phyloP scores from a whole-genome alignment of 2,888 invertebrate species.

The Rhopalosiphum nymphaeae region DNA sequence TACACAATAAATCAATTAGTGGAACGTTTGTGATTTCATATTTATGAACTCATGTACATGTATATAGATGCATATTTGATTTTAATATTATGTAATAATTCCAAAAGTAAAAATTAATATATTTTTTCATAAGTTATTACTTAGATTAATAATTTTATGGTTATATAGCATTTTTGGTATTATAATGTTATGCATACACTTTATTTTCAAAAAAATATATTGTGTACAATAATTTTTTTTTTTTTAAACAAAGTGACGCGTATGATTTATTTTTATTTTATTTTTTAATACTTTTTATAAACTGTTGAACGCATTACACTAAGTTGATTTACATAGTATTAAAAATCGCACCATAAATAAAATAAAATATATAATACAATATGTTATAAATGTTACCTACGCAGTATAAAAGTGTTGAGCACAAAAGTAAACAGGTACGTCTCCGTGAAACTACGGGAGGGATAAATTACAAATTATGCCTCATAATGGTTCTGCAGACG shows the following conservation, averaged over 20 bases:
- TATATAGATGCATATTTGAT: not conserved
- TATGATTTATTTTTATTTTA: not conserved
- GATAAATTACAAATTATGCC: constrained; percentile 4
- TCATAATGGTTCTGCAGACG: not conserved
- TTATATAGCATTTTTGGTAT: not conserved
- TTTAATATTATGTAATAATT: not conserved
- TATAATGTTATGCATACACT: not conserved
- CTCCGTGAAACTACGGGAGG: not conserved
- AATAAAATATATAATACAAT: not conserved
- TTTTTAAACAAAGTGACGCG: not conserved
- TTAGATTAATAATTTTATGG: not conserved
- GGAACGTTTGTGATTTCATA: not conserved
- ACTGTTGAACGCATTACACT: not conserved
- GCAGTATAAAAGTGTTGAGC: not conserved
- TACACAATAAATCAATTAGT: not conserved
- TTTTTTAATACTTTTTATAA: not conserved
- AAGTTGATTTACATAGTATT: not conserved
- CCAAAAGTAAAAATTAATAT: not conserved
- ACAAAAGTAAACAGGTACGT: not conserved
- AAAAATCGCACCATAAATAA: not conserved
- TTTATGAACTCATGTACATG: not conserved
- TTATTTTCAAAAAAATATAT: not conserved
- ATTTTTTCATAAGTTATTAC: not conserved
- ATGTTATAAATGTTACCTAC: not conserved
- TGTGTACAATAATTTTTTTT: not conserved